Base-by-base conservation (phyloP, 2,113 vertebrate genomes). In the Hippocampus guttulatus region DNA sequence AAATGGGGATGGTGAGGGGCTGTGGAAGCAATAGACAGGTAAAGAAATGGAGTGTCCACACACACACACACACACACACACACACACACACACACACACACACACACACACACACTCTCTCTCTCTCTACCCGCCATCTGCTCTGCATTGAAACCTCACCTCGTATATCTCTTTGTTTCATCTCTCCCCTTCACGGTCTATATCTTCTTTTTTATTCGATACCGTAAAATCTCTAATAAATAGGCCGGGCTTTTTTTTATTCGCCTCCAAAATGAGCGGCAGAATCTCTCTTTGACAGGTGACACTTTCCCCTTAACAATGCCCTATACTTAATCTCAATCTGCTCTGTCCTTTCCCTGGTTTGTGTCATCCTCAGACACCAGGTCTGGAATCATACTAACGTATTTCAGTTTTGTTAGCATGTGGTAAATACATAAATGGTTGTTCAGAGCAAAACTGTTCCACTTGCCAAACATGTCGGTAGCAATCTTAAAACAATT, bases 141-240 rank as follows among this genome's bases (percentile, higher is more conserved):
- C 80, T 82, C 74, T 75, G 75, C 73, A 78, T 69, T 84, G 82
- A 84, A 80, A 76, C 66, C 75, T 83, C 77, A 52, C 67, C 77
- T 65, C 73, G 77, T 67, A 16, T 27, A 78, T 84, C 72, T 83
- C 70, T 83, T 82, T 83, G 79, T 80, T 88, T 82, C 74, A 83
- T 75, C 63, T 77, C 61, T 70, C 45, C 73, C 70, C 79, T 88
- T 88, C 87, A 86, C 79, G 81, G 83, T 83, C 85, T 75, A 81
- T 88, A 85, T 89, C 82, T 81, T 84, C 40, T 47, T 73, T 64
- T 73, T 90, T 88, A 88, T 88, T 88, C 82, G 85, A 73, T 80
- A 73, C 79, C 71, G 71, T 89, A 88, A 88, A 88, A 85, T 73
- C 79, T 75, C 71, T 70, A 85, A 81, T 84, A 89, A 90, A 90